Base-by-base conservation (phyloP, 2,113 vertebrate genomes). In the Nicator chloris region DNA sequence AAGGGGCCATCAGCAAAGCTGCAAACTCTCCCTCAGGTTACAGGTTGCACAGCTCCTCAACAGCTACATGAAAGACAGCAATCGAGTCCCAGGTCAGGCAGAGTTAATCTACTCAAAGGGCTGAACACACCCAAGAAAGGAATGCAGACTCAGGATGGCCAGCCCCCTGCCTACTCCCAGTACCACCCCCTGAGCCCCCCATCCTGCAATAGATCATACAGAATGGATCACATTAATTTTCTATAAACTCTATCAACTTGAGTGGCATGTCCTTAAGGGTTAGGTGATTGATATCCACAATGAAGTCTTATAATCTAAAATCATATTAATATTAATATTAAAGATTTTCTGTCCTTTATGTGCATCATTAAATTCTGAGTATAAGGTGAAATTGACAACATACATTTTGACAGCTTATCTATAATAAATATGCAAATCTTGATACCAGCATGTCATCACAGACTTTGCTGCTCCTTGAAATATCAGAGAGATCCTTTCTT, bases 321-420 rank as follows among this genome's bases (percentile, higher is more conserved):
- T 98, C 95, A 98, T 98, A 98, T 98, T 98, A 98, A 98, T 98
- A 98, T 98, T 98, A 98, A 98, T 98, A 98, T 98, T 98, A 98
- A 98, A 98, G 98, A 98, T 98, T 98, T 98, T 97, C 98, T 97
- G 97, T 98, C 98, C 98, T 98, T 98, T 98, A 98, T 96, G 96
- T 85, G 96, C 97, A 95, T 97, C 97, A 97, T 98, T 98, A 98
- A 98, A 98, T 98, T 97, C 97, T 30, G 88, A 98, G 98, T 97
- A 98, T 98, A 97, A 98, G 98, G 97, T 97, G 95, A 98, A 98
- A 98, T 98, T 98, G 98, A 98, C 98, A 98, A 98, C 98, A 98
- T 97, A 98, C 94, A 97, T 98, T 98, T 98, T 98, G 98, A 98
- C 98, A 98, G 97, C 97, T 98, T 98, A 98, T 98, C 98, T 98